phyloP scores from a whole-genome alignment of 2,888 invertebrate genomes.

The Conops quadrifasciatus region DNA sequence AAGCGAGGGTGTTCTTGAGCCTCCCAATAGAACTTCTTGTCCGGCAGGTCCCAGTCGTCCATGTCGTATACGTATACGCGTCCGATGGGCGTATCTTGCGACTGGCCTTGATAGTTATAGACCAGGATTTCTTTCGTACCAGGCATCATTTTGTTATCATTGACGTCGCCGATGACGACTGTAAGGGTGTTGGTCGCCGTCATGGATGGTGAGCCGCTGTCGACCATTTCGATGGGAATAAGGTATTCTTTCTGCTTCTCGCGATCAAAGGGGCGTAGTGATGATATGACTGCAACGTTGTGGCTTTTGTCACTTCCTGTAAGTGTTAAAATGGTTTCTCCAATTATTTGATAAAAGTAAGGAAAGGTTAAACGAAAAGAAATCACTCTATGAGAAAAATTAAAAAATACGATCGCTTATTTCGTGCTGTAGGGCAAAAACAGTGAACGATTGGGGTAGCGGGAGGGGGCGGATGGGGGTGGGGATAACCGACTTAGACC shows the following conservation, averaged over 20 bases:
- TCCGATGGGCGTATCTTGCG: conserved; percentile 89
- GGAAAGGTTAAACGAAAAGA: not conserved
- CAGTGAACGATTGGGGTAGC: not conserved
- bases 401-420: too few relatives aligned
- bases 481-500: too few relatives aligned
- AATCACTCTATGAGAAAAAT: too few relatives aligned
- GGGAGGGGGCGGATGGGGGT: not conserved
- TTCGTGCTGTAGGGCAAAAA: too few relatives aligned
- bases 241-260: conserved; percentile 94
- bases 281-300: conserved; percentile 96
- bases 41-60: conserved; percentile 98
- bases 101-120: conserved; percentile 93
- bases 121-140: conserved; percentile 96
- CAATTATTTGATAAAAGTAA: not conserved
- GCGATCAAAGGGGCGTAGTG: conserved; percentile 89
- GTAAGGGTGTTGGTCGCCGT: conserved; percentile 94
- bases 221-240: conserved; percentile 96
- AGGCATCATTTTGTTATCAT: conserved; percentile 98
- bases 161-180: conserved; percentile 95
- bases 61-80: conserved; percentile 95
- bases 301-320: conserved; percentile 91
- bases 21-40: conserved; percentile 97
- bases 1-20: conserved; percentile 85
- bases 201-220: conserved; percentile 93
- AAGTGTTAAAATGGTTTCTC: not conserved